Evolutionary conservation across 2,888 invertebrate genomes (phyloP), one percentile per base, ranked within the genome.

Genomic region (Acrocyrtus sp.): DNA sequence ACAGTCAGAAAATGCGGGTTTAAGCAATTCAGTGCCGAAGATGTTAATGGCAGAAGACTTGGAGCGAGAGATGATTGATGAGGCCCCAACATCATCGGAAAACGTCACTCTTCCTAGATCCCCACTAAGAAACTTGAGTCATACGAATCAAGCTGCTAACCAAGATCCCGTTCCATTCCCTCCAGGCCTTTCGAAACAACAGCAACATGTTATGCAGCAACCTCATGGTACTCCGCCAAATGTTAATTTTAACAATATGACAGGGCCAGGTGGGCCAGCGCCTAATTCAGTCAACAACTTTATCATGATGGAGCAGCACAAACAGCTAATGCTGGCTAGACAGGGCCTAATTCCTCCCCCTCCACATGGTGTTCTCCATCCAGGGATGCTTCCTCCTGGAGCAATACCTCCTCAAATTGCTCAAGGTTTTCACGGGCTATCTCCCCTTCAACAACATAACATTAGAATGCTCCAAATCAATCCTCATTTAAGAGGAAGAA

Each of bases 21-120:
- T 43, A 1, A 53, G 27, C 21, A 27, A 53, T 10, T 29, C 50
- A n/a, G 74, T 72, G 24, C 79, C 79, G 1, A 79, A 73, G 51
- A 45, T 80, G 10, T 56, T 79, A 41, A 77, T 79, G 21, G 76
- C 79, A 3, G 80, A 80, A 54, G 80, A 80, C 19, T 45, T 80
- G 39, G 80, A 80, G 24, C 34, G 79, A 15, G 76, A 78, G 48
- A 50, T 78, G 34, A 80, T 78, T 21, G 67, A 74, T n/a, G 75
- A 70, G 19, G 74, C 78, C 0, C 56, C 72, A 15, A 60, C 72
- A 50, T 63, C 68, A 53, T 34, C 66, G 3, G 72, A 72, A n/a
- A 67, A 41, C 21, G 39, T 39, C 12, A 22, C 22, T 0, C n/a
- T n/a, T n/a, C 29, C 15, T 8, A 54, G 72, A 48, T 54, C 54